Evolutionary conservation across 2,797 vertebrate species (phyloP), one percentile per base, ranked within the genome.

Genomic region (Graptemys geographica): DNA sequence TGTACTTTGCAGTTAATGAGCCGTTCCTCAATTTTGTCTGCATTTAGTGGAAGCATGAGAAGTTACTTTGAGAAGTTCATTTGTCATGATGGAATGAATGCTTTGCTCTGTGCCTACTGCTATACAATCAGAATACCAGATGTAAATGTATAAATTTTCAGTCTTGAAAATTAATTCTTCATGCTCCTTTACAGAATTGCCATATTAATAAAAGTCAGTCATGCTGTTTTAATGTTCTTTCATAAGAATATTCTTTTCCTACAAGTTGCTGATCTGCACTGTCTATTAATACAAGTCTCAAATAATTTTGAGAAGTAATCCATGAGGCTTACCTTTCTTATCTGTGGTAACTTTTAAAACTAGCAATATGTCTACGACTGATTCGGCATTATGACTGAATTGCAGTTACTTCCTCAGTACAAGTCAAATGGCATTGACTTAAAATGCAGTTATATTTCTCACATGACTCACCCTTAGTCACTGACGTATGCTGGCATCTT

Each of bases 1-100:
- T 5, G 1, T 91, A 86, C 88, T 87, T 51, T 44, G 79, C 56
- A 81, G 78, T 55, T 93, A 95, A 96, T 91, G 87, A 96, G 79
- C 65, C 69, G 7, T 62, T 90, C 37, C 41, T 92, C 74, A n/a
- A 21, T 83, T 79, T 86, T 51, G 76, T 81, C 79, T 92, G n/a
- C n/a, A 31, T 62, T 93, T 65, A 89, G 87, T 1, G 53, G 25
- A 81, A 25, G n/a, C 56, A 91, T 87, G 90, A 82, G 19, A 78
- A 96, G 41, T 53, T 62, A 56, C 52, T 90, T 59, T 74, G 62
- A 87, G 69, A 92, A 90, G 53, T 74, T 51, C 37, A 56, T 95
- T 94, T 96, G 16, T 91, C 59, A 83, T 3, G 15, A 86, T 55
- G 31, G 41, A 5, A 62, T 37, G 33, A 92, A 23, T 11, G 11